Evolutionary conservation across 1,140 invertebrate species (phyloP).

Genomic region (Patella vulgata): DNA sequence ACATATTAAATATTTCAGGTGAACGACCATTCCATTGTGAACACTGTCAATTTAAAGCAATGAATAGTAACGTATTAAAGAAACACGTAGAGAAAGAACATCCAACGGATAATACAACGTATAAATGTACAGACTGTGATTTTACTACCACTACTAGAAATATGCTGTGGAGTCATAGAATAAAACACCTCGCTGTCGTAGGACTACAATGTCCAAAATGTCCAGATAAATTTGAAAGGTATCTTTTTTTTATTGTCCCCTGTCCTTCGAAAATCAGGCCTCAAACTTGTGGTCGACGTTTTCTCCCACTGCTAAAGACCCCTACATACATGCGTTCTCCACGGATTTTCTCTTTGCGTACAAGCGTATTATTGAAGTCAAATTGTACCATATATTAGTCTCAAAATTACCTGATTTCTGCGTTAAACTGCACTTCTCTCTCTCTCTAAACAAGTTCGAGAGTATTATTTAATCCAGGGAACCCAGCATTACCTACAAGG

Average conservation of each 20-base stretch:
- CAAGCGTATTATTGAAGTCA: no score
- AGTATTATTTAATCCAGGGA: no score
- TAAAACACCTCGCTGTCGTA: constrained; percentile 56
- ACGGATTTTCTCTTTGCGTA: no score
- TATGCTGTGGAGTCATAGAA: constrained; percentile 60
- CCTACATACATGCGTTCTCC: no score
- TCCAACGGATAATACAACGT: constrained; percentile 52
- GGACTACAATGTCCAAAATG: constrained; percentile 59
- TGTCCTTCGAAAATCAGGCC: no score
- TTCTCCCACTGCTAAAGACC: no score
- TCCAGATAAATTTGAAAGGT: constrained; percentile 57
- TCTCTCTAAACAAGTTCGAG: no score
- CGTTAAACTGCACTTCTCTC: no score
- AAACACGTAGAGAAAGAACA: constrained; percentile 60
- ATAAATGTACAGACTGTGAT: constrained; percentile 59
- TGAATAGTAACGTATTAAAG: constrained; percentile 54
- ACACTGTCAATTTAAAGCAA: constrained; percentile 52
- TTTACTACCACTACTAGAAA: constrained; percentile 53
- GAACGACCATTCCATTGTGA: constrained; percentile 58
- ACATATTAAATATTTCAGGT: constrained; percentile 37
- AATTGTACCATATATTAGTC: no score
- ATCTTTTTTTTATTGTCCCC: constrained; percentile 15
- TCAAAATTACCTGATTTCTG: no score
- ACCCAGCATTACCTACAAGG: no score
- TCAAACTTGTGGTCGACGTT: no score